Evolutionary conservation across 2,888 invertebrate genomes (phyloP), one percentile per base, ranked within the genome.

Genomic region (Amphipyra berbera): DNA sequence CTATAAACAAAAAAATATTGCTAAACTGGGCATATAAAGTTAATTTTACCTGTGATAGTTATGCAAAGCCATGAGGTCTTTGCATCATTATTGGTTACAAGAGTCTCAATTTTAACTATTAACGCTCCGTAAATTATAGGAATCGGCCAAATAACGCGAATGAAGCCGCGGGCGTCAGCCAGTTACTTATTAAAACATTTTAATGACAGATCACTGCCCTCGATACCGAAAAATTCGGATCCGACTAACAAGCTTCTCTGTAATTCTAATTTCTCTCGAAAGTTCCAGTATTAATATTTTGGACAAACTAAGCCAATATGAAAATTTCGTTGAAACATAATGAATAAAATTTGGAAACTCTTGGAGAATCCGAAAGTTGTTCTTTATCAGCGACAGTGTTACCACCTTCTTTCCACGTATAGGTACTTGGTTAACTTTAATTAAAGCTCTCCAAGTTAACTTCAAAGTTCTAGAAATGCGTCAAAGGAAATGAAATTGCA

Each of bases 401-500:
- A 64, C 59, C 61, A 62, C 45, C 61, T 64, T 52, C 50, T 44
- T 64, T 55, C 48, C 61, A 61, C 67, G 58, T 73, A 66, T 21
- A 21, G 21, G 21, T 77, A 79, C 73, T 78, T 71, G 55, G 60
- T 40, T 65, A 76, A 79, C 67, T 81, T 81, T 82, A 83, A 85
- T 85, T 83, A 81, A 79, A 81, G 77, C 61, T 56, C 33, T 21
- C 55, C 49, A 59, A 67, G 67, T 68, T 65, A 44, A 59, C 68
- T 79, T 68, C 45, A 57, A 77, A 79, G 56, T 75, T 72, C 46
- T 54, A 63, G 70, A 73, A 75, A 73, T 66, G 47, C 48, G 56
- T 76, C 70, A 77, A 75, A 69, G 69, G 71, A 74, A 82, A 80
- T 74, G 72, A 61, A 76, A 79, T 79, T 80, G 78, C 79, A 70